These are phyloP conservation scores for Remorina albescens DNA, from an alignment of 2,797 vertebrate species.

Conservation along the genomic window DNA sequence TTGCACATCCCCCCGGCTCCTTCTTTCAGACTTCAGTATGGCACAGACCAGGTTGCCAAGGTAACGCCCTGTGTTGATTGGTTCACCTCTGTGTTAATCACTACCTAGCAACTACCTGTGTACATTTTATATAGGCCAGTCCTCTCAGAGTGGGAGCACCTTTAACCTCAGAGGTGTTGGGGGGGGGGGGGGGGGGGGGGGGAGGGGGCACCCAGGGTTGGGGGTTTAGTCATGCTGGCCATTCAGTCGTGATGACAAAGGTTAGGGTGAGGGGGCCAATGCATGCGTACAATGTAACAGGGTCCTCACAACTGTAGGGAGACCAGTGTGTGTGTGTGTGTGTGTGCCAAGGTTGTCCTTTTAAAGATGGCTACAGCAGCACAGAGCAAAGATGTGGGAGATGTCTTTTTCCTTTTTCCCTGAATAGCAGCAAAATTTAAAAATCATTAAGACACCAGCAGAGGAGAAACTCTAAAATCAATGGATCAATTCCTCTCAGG, in stretches of 20 bases:
- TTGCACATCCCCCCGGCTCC: conserved; percentile 39
- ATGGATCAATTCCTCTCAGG: conserved; percentile 58
- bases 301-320: neutral
- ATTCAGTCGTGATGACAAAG: conserved; percentile 7
- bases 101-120: conserved; percentile 40
- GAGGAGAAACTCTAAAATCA: conserved; percentile 60
- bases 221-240: neutral
- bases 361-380: conserved; percentile 33
- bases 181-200: too few relatives aligned
- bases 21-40: conserved; percentile 61
- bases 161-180: too few relatives aligned
- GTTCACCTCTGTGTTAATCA: conserved; percentile 81
- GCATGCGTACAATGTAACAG: neutral
- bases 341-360: conserved; percentile 13
- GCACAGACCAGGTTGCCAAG: conserved; percentile 79
- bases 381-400: conserved; percentile 38
- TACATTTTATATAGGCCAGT: neutral
- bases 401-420: conserved; percentile 53
- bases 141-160: too few relatives aligned
- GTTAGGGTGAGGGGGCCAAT: neutral
- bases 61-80: conserved; percentile 81
- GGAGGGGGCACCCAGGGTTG: too few relatives aligned
- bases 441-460: conserved; percentile 67
- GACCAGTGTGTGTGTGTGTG: neutral
- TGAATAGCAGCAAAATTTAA: conserved; percentile 65